phyloP scores from a whole-genome alignment of 2,113 vertebrate species.

The Amphiprion percula region DNA sequence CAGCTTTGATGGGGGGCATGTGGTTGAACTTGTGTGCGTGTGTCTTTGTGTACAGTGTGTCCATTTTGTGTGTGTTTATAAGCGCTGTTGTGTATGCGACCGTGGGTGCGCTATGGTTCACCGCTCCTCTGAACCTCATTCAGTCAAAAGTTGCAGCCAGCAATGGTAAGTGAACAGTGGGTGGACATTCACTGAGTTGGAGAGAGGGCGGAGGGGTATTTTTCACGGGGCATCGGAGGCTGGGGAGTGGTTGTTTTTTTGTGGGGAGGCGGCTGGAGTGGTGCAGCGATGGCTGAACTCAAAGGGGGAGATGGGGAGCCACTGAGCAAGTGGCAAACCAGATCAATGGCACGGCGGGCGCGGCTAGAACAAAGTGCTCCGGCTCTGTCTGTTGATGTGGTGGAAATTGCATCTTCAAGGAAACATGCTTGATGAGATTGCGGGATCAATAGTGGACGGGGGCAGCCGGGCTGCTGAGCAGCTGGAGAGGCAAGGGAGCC shows the following conservation, averaged over 20 bases:
- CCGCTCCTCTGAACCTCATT: slow-evolving; percentile 57
- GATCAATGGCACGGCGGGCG: slow-evolving; percentile 77
- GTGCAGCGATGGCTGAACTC: slow-evolving; percentile 40
- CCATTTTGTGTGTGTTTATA: slow-evolving; percentile 35
- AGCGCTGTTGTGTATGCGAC: neutral
- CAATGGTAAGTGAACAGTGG: slow-evolving; percentile 52
- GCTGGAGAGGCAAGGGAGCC: slow-evolving; percentile 38
- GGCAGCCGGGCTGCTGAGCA: slow-evolving; percentile 45
- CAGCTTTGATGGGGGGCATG: slow-evolving; percentile 64
- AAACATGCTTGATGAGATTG: slow-evolving; percentile 85
- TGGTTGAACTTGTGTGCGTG: neutral
- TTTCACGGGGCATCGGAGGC: neutral
- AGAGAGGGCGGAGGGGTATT: slow-evolving; percentile 30
- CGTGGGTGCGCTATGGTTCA: slow-evolving; percentile 47
- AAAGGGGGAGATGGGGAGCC: slow-evolving; percentile 33
- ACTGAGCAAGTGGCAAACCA: slow-evolving; percentile 44
- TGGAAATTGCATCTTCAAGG: slow-evolving; percentile 87
- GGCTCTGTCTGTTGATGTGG: slow-evolving; percentile 74
- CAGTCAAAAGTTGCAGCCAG: slow-evolving; percentile 40
- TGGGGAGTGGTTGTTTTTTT: slow-evolving; percentile 41
- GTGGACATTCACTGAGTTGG: slow-evolving; percentile 14
- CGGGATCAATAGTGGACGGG: slow-evolving; percentile 80
- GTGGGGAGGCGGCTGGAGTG: slow-evolving; percentile 23
- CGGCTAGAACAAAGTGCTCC: slow-evolving; percentile 78
- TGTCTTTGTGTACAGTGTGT: slow-evolving; percentile 14